Conservation (phyloP, 2,888 invertebrate genomes). For the Syrphus vitripennis region DNA sequence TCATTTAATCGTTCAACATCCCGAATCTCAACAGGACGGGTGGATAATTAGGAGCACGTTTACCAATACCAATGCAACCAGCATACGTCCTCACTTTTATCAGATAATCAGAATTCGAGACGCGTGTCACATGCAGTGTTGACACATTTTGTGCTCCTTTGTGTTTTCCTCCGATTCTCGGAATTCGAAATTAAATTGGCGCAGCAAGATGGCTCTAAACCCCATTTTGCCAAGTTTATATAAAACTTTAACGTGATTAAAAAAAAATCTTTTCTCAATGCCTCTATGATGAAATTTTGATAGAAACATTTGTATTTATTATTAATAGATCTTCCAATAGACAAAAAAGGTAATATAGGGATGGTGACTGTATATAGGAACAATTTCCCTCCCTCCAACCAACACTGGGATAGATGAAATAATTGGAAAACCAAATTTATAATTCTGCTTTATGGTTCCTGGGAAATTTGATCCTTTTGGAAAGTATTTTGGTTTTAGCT, state of each 20-base stretch:
- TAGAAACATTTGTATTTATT: constrained; percentile 10
- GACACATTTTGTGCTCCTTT: background rate
- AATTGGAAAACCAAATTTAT: constrained; percentile 19
- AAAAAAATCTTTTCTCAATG: background rate
- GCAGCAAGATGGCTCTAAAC: background rate
- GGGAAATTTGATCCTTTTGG: constrained; percentile 1
- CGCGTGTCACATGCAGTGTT: background rate
- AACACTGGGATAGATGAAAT: constrained; percentile 1
- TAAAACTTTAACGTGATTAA: background rate
- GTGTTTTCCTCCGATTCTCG: background rate
- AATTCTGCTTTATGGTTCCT: constrained; percentile 24
- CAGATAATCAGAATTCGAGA: background rate
- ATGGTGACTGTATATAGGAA: background rate
- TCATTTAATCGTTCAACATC: background rate
- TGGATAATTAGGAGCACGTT: constrained; percentile 27
- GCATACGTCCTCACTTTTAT: background rate
- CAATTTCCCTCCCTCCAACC: background rate
- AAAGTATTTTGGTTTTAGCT: background rate
- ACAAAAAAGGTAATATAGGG: background rate
- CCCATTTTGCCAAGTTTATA: background rate
- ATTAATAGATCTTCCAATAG: background rate
- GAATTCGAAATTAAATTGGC: background rate
- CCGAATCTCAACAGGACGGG: background rate
- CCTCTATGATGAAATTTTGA: background rate
- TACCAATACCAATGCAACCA: background rate